A percentile compares a stretch with the other conserved stretches of the same genome.
Evolutionary conservation across 1,140 invertebrate species (phyloP).

Genomic region (Wasmannia auropunctata): DNA sequence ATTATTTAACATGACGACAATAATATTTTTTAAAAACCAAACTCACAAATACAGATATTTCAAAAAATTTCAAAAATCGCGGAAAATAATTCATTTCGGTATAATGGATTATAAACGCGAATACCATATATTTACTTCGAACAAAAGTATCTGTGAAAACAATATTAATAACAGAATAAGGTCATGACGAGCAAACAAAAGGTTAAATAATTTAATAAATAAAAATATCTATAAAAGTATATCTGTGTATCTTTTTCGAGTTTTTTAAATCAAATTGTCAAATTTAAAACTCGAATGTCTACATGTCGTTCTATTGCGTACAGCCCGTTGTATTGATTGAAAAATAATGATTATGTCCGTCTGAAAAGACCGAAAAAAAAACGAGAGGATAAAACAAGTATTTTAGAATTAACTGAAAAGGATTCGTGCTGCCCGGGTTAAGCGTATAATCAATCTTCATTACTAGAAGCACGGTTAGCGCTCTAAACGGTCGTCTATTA

Average conservation of each 20-base stretch:
- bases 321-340: neutral
- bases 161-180: no score
- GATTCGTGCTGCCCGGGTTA: neutral
- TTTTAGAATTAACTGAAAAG: constrained; percentile 36
- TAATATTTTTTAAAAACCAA: neutral
- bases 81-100: neutral
- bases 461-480: constrained; percentile 25
- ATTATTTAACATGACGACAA: neutral
- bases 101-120: neutral
- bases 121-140: neutral
- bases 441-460: constrained; percentile 56
- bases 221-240: no score
- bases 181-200: no score
- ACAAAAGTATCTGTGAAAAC: neutral
- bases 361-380: neutral
- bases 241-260: neutral
- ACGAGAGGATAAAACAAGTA: neutral
- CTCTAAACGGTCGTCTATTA: constrained; percentile 51
- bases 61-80: neutral
- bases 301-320: neutral
- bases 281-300: neutral
- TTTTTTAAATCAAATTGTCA: neutral
- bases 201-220: no score
- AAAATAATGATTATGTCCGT: neutral
- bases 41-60: neutral